phyloP scores from a whole-genome alignment of 2,888 invertebrate species.

The Drosophila nr. perissopoda region DNA sequence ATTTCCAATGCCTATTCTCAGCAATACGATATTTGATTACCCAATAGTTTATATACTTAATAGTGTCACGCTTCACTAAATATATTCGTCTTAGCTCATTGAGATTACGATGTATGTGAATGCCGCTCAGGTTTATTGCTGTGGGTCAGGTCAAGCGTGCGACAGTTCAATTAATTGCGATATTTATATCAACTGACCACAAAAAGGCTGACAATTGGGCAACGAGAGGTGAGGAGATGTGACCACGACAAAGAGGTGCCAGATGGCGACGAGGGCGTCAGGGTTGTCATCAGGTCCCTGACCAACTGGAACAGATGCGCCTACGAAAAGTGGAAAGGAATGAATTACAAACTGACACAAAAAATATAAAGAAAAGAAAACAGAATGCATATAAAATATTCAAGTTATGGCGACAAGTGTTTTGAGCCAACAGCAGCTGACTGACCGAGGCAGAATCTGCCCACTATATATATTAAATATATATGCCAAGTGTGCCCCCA shows the following conservation, averaged over 20 bases:
- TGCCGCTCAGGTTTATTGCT: slow-evolving; percentile 29
- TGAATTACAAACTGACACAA: slow-evolving; percentile 59
- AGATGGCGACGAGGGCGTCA: slow-evolving; percentile 33
- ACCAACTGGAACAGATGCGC: slow-evolving; percentile 54
- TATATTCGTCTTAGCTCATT: slow-evolving; percentile 40
- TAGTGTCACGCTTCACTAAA: slow-evolving; percentile 13
- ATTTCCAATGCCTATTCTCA: neutral
- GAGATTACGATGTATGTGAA: slow-evolving; percentile 38
- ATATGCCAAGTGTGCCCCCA: slow-evolving; percentile 11
- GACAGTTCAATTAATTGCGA: slow-evolving; percentile 75
- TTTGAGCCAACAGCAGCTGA: slow-evolving; percentile 58
- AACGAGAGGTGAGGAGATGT: slow-evolving; percentile 4
- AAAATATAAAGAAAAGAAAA: slow-evolving; percentile 20
- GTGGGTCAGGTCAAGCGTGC: slow-evolving; percentile 36
- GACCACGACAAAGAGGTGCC: slow-evolving; percentile 34
- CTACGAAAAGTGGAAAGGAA: slow-evolving; percentile 48
- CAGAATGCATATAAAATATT: slow-evolving; percentile 49
- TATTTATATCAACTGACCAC: slow-evolving; percentile 72
- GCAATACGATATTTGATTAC: neutral
- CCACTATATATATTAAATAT: neutral
- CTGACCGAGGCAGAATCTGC: slow-evolving; percentile 14
- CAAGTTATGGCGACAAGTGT: slow-evolving; percentile 59
- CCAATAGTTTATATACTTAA: neutral
- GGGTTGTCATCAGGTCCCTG: slow-evolving; percentile 35
- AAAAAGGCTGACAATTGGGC: slow-evolving; percentile 63